Evolutionary conservation across 2,113 vertebrate genomes (phyloP).

Genomic region (Mesocricetus auratus): DNA sequence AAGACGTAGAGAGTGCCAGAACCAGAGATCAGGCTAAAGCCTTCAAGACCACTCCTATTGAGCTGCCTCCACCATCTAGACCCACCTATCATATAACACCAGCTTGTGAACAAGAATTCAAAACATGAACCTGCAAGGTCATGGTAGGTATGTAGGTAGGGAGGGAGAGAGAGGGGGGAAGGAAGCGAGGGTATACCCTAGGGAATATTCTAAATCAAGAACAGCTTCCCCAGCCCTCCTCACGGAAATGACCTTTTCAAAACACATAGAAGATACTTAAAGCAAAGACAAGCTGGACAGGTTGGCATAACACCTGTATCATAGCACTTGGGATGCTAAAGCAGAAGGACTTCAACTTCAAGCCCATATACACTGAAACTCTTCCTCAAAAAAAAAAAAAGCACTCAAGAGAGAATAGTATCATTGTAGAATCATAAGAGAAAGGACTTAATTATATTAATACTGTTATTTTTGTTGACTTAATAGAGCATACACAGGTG

Average conservation of each 20-base stretch:
- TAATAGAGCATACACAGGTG: background rate
- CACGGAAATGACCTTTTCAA: background rate
- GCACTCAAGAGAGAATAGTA: background rate
- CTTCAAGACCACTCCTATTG: background rate
- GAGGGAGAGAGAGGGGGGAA: too few species aligned
- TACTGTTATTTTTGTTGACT: background rate
- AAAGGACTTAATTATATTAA: background rate
- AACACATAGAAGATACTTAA: background rate
- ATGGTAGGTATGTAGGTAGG: too few species aligned
- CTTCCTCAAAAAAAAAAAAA: background rate
- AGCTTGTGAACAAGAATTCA: background rate
- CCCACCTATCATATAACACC: background rate
- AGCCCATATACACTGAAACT: background rate
- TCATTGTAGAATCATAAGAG: background rate
- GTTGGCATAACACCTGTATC: background rate
- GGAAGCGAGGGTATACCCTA: background rate
- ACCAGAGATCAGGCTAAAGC: too few species aligned
- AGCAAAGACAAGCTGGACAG: background rate
- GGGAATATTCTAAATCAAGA: constrained; percentile 20
- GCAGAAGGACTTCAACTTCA: background rate
- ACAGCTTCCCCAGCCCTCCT: background rate
- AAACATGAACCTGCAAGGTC: background rate
- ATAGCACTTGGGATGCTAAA: background rate
- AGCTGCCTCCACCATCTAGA: background rate
- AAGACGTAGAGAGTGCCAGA: background rate